Conservation (phyloP, 2,888 invertebrate species). For the Sarcophaga caerulescens region DNA sequence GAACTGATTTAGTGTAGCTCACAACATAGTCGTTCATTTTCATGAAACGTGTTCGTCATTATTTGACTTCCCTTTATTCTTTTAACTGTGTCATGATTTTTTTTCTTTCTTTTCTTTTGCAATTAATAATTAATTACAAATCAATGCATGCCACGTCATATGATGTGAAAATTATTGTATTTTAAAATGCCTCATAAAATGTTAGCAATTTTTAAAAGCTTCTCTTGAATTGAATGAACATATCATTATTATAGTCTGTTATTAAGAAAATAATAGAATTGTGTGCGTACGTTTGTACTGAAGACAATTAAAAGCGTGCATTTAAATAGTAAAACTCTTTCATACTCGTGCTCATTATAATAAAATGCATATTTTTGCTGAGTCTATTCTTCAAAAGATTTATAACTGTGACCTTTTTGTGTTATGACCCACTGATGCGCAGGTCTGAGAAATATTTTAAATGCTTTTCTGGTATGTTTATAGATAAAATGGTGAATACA, state of each 20-base stretch:
- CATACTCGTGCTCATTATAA: too few relatives aligned
- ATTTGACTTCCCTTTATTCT: slow-evolving; percentile 23
- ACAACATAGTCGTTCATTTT: too few relatives aligned
- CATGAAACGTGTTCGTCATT: background rate
- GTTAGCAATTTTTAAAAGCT: background rate
- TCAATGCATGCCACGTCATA: slow-evolving; percentile 44
- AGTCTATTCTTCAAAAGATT: too few relatives aligned
- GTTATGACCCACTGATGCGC: too few relatives aligned
- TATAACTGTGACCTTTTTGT: too few relatives aligned
- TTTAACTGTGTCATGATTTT: slow-evolving; percentile 54
- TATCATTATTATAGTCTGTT: slow-evolving; percentile 1
- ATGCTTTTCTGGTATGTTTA: too few relatives aligned
- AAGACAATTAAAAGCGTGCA: background rate
- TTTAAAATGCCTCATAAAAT: slow-evolving; percentile 8
- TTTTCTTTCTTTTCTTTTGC: background rate
- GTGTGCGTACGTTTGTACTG: too few relatives aligned
- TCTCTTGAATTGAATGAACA: slow-evolving; percentile 38
- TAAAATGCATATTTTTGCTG: too few relatives aligned
- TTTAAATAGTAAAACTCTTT: background rate
- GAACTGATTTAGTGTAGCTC: too few relatives aligned
- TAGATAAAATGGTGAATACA: too few relatives aligned
- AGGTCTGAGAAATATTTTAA: too few relatives aligned
- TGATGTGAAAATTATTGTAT: slow-evolving; percentile 59
- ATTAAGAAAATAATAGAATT: slow-evolving; percentile 44
- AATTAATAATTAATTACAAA: slow-evolving; percentile 57